phyloP scores from a whole-genome alignment of 2,888 invertebrate species.

The Erebia aethiops region DNA sequence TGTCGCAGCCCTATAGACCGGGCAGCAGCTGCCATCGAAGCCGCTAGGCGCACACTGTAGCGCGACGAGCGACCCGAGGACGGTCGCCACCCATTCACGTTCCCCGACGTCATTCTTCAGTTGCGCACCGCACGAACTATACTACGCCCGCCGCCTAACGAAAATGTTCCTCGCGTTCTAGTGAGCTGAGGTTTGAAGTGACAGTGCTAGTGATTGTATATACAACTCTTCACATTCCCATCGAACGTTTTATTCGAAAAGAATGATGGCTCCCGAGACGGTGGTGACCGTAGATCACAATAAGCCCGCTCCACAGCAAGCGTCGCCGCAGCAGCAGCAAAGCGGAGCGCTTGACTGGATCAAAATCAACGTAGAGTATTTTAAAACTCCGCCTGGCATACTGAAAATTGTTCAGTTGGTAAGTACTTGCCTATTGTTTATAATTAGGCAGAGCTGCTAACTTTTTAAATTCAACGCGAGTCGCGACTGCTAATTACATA shows the following conservation, averaged over 20 bases:
- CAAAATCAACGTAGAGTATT: conserved; percentile 90
- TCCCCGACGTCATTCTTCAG: conserved; percentile 55
- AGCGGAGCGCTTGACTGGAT: conserved; percentile 86
- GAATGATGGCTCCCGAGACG: conserved; percentile 92
- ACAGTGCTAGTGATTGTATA: conserved; percentile 64
- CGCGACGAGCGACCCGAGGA: conserved; percentile 44
- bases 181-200: conserved; percentile 68
- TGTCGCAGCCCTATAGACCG: conserved; percentile 19
- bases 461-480: background rate
- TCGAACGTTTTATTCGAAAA: conserved; percentile 38
- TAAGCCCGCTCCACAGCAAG: conserved; percentile 74
- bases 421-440: conserved; percentile 62
- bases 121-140: conserved; percentile 67
- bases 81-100: conserved; percentile 47
- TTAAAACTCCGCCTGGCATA: conserved; percentile 91
- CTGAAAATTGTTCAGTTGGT: conserved; percentile 92
- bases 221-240: conserved; percentile 41
- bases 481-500: conserved; percentile 4
- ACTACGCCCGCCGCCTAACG: conserved; percentile 63
- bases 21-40: conserved; percentile 36
- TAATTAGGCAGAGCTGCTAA: background rate
- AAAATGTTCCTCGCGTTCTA: conserved; percentile 70
- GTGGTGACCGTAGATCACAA: conserved; percentile 90
- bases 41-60: conserved; percentile 32
- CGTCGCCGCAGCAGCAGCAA: conserved; percentile 78